A percentile compares a stretch with the other conserved stretches of the same genome.
These are phyloP conservation scores for Neoaliturus tenellus DNA, from an alignment of 2,888 invertebrate genomes.

Conservation along the genomic window DNA sequence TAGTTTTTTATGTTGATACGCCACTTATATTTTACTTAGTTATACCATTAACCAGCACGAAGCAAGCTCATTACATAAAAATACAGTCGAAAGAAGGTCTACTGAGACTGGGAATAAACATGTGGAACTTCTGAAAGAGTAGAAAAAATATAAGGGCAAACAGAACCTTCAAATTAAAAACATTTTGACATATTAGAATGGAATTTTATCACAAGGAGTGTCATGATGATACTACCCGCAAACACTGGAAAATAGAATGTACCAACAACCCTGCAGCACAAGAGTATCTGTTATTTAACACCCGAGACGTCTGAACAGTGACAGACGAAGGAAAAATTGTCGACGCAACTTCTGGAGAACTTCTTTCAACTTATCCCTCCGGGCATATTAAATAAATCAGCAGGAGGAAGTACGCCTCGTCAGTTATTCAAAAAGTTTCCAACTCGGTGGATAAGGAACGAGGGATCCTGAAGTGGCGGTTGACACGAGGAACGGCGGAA, in stretches of 20 bases:
- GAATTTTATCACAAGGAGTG: no score
- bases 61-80: no score
- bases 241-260: background rate
- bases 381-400: constrained; percentile 45
- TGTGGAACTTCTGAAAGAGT: no score
- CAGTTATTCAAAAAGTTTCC: constrained; percentile 43
- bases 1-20: no score
- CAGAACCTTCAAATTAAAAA: no score
- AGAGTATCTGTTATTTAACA: constrained; percentile 28
- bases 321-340: constrained; percentile 30
- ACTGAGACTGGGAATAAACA: no score
- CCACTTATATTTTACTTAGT: no score
- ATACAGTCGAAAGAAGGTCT: no score
- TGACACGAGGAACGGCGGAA: constrained; percentile 27
- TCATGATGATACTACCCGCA: no score
- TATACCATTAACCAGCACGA: no score
- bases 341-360: constrained; percentile 16
- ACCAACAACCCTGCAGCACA: background rate
- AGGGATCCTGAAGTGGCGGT: background rate
- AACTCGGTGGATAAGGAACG: constrained; percentile 38
- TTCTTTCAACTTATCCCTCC: constrained; percentile 26
- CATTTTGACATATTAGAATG: no score
- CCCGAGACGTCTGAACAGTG: constrained; percentile 13
- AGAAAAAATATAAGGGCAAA: no score
- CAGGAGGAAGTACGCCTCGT: background rate